phyloP scores from a whole-genome alignment of 2,888 invertebrate genomes.

The Crossocerus cetratus region DNA sequence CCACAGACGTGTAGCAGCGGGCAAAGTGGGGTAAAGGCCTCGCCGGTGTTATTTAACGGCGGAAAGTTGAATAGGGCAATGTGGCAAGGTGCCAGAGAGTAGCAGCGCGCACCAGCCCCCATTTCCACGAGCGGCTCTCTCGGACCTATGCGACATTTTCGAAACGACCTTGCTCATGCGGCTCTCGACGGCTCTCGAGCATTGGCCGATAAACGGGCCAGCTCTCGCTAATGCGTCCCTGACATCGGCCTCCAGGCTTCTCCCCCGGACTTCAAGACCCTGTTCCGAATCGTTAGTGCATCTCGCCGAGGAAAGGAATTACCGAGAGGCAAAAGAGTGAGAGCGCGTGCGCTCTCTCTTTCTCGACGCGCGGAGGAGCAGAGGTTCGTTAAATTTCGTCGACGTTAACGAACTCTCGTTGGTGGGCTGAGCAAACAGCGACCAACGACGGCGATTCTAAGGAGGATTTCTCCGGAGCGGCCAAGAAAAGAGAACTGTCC shows the following conservation, averaged over 20 bases:
- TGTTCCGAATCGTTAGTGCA: conserved; percentile 20
- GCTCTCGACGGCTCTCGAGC: no score
- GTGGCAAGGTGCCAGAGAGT: conserved; percentile 30
- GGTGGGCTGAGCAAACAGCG: neutral
- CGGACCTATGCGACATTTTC: neutral
- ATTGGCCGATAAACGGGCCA: conserved; percentile 23
- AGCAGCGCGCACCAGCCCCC: neutral
- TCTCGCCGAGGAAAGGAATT: neutral
- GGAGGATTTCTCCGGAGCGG: conserved; percentile 11
- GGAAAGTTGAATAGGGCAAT: neutral
- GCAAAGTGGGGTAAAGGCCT: no score
- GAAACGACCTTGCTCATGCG: conserved; percentile 26
- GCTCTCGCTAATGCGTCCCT: conserved; percentile 28
- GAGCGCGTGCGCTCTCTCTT: no score
- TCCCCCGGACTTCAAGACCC: conserved; percentile 6
- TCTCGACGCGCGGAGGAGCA: no score
- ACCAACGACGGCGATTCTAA: no score
- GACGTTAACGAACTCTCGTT: conserved; percentile 33
- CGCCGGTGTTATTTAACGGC: neutral
- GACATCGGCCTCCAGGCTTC: conserved; percentile 36
- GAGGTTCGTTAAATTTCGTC: conserved; percentile 40
- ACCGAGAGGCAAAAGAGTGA: neutral
- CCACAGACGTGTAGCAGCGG: no score
- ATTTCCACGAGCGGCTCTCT: neutral
- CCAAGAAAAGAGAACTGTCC: conserved; percentile 11